phyloP scores from a whole-genome alignment of 2,797 vertebrate species.

The Pseudomugil tenellus region DNA sequence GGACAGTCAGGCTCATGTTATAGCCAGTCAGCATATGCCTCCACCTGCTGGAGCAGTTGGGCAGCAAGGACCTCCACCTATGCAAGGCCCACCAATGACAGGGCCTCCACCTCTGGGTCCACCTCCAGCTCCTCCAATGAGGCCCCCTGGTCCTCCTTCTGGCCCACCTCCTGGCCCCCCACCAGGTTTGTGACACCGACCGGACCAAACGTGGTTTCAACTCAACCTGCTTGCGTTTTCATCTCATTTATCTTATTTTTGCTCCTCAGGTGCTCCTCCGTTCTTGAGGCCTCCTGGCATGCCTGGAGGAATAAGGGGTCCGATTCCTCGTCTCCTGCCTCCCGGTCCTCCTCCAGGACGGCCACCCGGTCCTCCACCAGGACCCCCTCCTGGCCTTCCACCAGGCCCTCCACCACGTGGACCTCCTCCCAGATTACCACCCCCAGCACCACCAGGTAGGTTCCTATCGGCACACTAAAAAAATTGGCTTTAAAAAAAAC shows the following conservation, averaged over 20 bases:
- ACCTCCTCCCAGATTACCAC: constrained; percentile 92
- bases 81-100: constrained; percentile 92
- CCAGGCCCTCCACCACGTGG: constrained; percentile 95
- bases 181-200: constrained; percentile 82
- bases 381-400: constrained; percentile 94
- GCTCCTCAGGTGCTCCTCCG: constrained; percentile 89
- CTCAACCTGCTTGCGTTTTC: neutral
- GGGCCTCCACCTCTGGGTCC: constrained; percentile 94
- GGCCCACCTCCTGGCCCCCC: constrained; percentile 96
- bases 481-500: too few species aligned
- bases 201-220: neutral
- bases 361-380: constrained; percentile 90
- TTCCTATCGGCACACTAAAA: neutral
- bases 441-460: constrained; percentile 93
- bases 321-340: constrained; percentile 92
- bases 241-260: neutral
- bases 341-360: constrained; percentile 94
- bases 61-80: constrained; percentile 85
- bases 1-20: constrained; percentile 69
- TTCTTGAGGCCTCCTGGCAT: constrained; percentile 94
- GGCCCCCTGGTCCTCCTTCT: constrained; percentile 94
- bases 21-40: constrained; percentile 68
- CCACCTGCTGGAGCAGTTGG: constrained; percentile 71
- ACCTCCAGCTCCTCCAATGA: constrained; percentile 92
- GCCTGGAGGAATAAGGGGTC: constrained; percentile 89